Conservation (phyloP, 2,888 invertebrate species). For the Schrankia costaestrigalis region DNA sequence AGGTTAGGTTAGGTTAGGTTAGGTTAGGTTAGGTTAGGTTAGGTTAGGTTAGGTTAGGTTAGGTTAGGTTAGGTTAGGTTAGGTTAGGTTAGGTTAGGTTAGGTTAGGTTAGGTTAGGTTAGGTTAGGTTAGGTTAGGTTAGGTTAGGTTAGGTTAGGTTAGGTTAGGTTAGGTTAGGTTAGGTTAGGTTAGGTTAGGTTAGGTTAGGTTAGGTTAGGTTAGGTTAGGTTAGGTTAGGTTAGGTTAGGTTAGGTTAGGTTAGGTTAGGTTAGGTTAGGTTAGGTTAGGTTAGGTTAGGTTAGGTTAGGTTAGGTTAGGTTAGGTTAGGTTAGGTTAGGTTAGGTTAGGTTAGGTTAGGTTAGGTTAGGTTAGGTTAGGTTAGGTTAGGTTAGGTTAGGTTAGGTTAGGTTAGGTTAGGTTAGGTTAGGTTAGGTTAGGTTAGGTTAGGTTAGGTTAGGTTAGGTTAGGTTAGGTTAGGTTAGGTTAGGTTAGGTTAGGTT, state of each 20-base stretch:
- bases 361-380: conserved; percentile 19
- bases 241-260: conserved; percentile 7
- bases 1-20: conserved; percentile 7
- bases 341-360: conserved; percentile 7
- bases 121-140: conserved; percentile 7
- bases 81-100: conserved; percentile 7
- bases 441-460: conserved; percentile 16
- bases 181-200: conserved; percentile 7
- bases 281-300: conserved; percentile 7
- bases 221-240: conserved; percentile 7
- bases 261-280: conserved; percentile 7
- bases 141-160: conserved; percentile 7
- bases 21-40: conserved; percentile 7
- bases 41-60: conserved; percentile 7
- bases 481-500: conserved; percentile 21
- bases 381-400: conserved; percentile 15
- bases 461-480: conserved; percentile 15
- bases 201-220: conserved; percentile 7
- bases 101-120: conserved; percentile 7
- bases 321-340: conserved; percentile 7
- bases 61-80: conserved; percentile 7
- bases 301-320: conserved; percentile 7
- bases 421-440: conserved; percentile 15
- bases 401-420: conserved; percentile 14
- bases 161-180: conserved; percentile 7